Conservation (phyloP, 2,797 vertebrate genomes). For the Mus caroli region DNA sequence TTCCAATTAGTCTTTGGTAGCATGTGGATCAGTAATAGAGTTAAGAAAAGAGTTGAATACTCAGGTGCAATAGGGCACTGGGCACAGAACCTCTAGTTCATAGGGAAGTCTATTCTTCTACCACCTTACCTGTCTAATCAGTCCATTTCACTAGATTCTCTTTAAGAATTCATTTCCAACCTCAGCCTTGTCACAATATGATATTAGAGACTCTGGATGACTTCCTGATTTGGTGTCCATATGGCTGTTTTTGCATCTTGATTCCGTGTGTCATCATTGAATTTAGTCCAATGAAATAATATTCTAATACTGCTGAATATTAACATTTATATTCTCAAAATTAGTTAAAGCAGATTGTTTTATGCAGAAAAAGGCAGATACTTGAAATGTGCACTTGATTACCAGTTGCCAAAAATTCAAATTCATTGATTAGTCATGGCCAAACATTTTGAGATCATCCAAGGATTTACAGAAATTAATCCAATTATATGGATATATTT, state of each 20-base stretch:
- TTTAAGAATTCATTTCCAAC: slow-evolving; percentile 19
- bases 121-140: not conserved
- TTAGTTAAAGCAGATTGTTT: slow-evolving; percentile 68
- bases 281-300: slow-evolving; percentile 29
- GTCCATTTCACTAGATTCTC: not conserved
- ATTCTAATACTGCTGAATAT: slow-evolving; percentile 44
- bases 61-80: not conserved
- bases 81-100: not conserved
- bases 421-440: slow-evolving; percentile 74
- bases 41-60: not conserved
- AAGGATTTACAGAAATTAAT: slow-evolving; percentile 79
- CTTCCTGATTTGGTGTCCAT: slow-evolving; percentile 45
- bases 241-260: slow-evolving; percentile 39
- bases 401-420: slow-evolving; percentile 70
- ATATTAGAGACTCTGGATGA: slow-evolving; percentile 5
- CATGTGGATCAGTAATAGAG: not conserved
- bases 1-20: not conserved
- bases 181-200: not conserved
- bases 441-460: slow-evolving; percentile 73
- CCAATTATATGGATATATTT: slow-evolving; percentile 70
- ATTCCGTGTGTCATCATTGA: slow-evolving; percentile 42
- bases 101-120: not conserved
- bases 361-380: slow-evolving; percentile 41
- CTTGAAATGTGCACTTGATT: slow-evolving; percentile 47
- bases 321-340: slow-evolving; percentile 54